Base-by-base conservation (phyloP, 2,113 vertebrate genomes). In the Mus pahari region DNA sequence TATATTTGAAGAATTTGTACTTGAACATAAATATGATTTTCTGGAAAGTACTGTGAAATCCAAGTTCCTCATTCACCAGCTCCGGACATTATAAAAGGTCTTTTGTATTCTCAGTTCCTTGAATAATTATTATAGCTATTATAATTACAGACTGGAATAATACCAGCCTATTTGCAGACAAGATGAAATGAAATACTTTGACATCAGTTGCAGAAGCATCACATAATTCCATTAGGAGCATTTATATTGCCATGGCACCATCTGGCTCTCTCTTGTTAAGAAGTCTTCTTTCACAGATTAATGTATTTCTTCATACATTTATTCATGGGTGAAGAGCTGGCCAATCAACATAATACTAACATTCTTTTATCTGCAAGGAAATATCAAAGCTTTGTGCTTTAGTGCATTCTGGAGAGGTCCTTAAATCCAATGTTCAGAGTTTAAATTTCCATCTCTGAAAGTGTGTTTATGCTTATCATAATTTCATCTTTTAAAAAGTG, bases 261-360 rank as follows among this genome's bases (percentile, higher is more conserved):
- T 97, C 97, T 98, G 98, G 97, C 90, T 97, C 93, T 92, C 64
- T 97, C 95, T 97, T 97, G 96, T 92, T 96, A 92, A 96, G 92
- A 87, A 36, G 0, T 94, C 91, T 79, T 96, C 97, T 97, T 97
- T 92, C 68, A 95, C 77, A 94, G 77, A 97, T 96, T 97, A 97
- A 97, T 97, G 94, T 94, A 95, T 73, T 77, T 97, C 93, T 91
- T 97, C 79, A 94, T 95, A 92, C 68, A 92, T 97, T 97, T 98
- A 96, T 97, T 97, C 68, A 91, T 62, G 78, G 75, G 0, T 95
- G 83, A 98, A 91, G 95, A 88, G 81, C 68, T 96, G 88, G 90
- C 22, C 92, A 90, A 94, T 95, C 86, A 96, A 97, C 89, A 97
- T 12, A 84, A 90, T 66, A 42, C 31, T 96, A n/a, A 0, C 55